phyloP scores from a whole-genome alignment of 1,140 invertebrate species.

The Drosophila athabasca region DNA sequence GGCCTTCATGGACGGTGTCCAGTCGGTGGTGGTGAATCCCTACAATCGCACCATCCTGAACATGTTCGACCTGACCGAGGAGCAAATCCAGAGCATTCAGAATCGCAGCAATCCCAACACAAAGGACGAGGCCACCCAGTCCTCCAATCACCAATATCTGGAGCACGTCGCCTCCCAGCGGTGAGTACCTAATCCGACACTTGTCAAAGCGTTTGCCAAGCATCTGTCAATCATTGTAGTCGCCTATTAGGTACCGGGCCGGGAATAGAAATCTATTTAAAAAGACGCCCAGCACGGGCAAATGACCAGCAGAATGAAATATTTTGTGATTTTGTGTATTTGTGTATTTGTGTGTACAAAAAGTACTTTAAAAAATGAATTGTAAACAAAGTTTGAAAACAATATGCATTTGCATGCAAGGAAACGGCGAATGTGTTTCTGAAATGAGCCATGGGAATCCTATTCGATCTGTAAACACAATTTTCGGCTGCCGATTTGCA shows the following conservation, averaged over 20 bases:
- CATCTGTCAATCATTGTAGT: constrained; percentile 46
- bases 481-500: constrained; percentile 16
- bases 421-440: neutral
- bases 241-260: neutral
- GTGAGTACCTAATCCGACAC: constrained; percentile 43
- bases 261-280: constrained; percentile 42
- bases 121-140: constrained; percentile 42
- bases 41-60: constrained; percentile 69
- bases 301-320: neutral
- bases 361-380: constrained; percentile 5
- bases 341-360: neutral
- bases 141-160: constrained; percentile 30
- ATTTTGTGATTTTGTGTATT: too few relatives aligned
- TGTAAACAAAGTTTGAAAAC: constrained; percentile 31
- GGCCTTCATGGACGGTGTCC: constrained; percentile 62
- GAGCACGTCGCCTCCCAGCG: constrained; percentile 46
- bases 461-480: constrained; percentile 24
- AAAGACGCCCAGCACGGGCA: constrained; percentile 3
- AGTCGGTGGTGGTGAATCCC: constrained; percentile 71
- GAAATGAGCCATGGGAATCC: neutral
- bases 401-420: constrained; percentile 25
- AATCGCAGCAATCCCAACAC: constrained; percentile 50
- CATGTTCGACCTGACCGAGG: constrained; percentile 74
- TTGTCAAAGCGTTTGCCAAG: constrained; percentile 7
- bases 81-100: constrained; percentile 65